Evolutionary conservation across 1,140 invertebrate genomes (phyloP), one percentile per base, ranked within the genome.

Genomic region (Leptopilina boulardi): DNA sequence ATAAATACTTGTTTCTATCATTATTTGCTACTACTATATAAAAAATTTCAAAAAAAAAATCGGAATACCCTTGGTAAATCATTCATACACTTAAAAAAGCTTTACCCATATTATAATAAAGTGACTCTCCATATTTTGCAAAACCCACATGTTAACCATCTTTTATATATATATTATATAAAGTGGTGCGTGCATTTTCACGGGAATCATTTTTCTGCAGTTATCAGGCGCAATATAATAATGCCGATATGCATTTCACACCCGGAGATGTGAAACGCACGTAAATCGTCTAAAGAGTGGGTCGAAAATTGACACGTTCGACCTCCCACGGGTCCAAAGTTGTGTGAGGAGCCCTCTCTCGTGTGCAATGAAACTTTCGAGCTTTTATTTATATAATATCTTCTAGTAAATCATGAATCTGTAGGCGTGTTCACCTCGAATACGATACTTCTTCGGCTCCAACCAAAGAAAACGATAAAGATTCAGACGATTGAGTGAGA

Each of bases 261-360:
- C 23, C 23, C 23, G 23, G 23, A 66, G 56, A 66, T 66, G 23
- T 23, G 70, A 38, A 18, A 44, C 70, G 74, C 26, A 13, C 70
- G 47, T 78, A 56, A 76, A 82, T 70, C 23, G 71, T 72, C 13
- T 34, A 34, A 34, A 47, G 78, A 75, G 84, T 85, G 82, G 85
- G 83, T 80, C 76, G 83, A 78, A 80, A 85, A 88, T 85, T 87
- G 83, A 88, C 84, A 81, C 78, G 80, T 85, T 80, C 73, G 76
- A 82, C 76, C 79, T 59, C 79, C 76, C 74, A 76, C 70, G 34
- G 74, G 30, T 6, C 18, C 51, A 73, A 44, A 51, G 71, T 78
- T 54, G 56, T 21, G 56, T 23, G 21, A 51, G 15, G 42, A 47
- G 42, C 44, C 38, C n/a, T n/a, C n/a, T 73, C 41, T 18, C 34